Percentiles rank a stretch among this genome's conserved stretches.
phyloP scores from a whole-genome alignment of 2,113 vertebrate genomes.

The Melanerpes formicivorus region DNA sequence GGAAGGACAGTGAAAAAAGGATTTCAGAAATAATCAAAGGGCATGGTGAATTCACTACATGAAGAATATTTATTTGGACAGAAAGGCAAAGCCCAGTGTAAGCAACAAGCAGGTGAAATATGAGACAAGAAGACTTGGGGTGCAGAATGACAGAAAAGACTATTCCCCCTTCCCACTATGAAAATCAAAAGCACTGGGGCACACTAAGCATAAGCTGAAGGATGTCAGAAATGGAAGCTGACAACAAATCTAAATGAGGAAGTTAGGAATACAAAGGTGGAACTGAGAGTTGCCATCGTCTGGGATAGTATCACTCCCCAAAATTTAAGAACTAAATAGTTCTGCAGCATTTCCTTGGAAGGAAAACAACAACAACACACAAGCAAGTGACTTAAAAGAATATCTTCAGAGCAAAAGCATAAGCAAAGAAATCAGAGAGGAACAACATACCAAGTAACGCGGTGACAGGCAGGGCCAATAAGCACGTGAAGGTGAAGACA shows the following conservation, averaged over 20 bases:
- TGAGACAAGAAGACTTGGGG: background rate
- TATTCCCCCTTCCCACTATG: background rate
- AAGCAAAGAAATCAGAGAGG: background rate
- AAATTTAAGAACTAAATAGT: background rate
- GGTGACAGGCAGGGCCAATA: background rate
- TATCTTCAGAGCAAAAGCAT: background rate
- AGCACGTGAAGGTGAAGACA: background rate
- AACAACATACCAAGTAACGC: background rate
- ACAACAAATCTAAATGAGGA: background rate
- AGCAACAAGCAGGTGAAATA: background rate
- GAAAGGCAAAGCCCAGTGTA: background rate
- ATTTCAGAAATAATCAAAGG: background rate
- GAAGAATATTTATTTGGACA: background rate
- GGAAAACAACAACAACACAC: background rate
- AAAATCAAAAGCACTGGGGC: background rate
- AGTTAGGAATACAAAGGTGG: slow-evolving; percentile 2
- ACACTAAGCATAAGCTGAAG: background rate
- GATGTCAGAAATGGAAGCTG: background rate
- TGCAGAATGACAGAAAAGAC: background rate
- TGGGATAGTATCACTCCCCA: background rate
- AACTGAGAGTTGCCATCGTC: background rate
- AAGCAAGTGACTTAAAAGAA: background rate
- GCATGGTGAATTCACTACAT: background rate
- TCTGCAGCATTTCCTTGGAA: background rate
- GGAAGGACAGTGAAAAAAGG: background rate